Evolutionary conservation across 2,113 vertebrate genomes (phyloP).

Genomic region (Clarias magur): DNA sequence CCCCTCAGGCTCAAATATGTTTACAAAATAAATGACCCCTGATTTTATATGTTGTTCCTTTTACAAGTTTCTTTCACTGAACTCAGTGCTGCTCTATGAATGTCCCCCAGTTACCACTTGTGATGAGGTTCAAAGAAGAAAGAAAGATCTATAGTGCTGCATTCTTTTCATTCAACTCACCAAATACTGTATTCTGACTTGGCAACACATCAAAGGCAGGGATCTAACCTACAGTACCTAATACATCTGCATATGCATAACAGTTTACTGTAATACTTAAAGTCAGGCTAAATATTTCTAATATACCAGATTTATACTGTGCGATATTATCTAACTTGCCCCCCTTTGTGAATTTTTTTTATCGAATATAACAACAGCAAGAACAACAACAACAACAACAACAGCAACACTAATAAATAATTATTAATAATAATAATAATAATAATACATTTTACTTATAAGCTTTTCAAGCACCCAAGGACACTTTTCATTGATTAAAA

Average conservation of each 20-base stretch:
- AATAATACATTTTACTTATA: no score
- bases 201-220: background rate
- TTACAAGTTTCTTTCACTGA: constrained; percentile 29
- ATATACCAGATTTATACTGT: background rate
- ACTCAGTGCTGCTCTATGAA: background rate
- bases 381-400: no score
- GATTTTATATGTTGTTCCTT: constrained; percentile 12
- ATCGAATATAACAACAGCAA: background rate
- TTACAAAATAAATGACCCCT: background rate
- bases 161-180: constrained; percentile 29
- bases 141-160: background rate
- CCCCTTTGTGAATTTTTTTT: background rate
- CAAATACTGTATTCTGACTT: constrained; percentile 24
- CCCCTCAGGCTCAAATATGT: background rate
- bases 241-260: background rate
- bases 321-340: background rate
- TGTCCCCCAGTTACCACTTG: background rate
- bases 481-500: no score
- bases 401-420: no score
- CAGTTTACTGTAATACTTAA: background rate
- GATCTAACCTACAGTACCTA: background rate
- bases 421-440: no score
- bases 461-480: no score
- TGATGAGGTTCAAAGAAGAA: constrained; percentile 30
- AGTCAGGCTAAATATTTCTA: background rate